These are phyloP conservation scores for Stercorarius parasiticus DNA, from an alignment of 2,113 vertebrate genomes.

Conservation along the genomic window DNA sequence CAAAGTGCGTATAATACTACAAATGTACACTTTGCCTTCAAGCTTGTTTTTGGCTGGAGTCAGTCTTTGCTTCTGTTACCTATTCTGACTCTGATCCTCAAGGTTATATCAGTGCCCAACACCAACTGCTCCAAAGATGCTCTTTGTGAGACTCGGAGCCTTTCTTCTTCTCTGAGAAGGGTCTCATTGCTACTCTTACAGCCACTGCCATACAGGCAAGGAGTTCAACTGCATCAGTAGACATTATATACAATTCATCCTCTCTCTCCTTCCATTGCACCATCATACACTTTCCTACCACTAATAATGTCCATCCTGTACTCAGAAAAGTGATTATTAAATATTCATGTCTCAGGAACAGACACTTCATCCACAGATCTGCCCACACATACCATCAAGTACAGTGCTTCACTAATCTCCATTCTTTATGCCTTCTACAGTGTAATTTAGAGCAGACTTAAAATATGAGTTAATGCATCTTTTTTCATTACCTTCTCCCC, in stretches of 20 bases:
- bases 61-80: not conserved
- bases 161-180: not conserved
- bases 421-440: not conserved
- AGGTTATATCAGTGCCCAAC: not conserved
- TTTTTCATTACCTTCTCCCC: not conserved
- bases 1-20: not conserved
- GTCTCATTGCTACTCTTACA: not conserved
- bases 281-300: not conserved
- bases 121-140: not conserved
- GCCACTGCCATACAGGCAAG: not conserved
- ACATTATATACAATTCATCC: not conserved
- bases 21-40: not conserved
- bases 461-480: not conserved
- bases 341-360: not conserved
- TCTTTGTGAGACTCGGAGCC: not conserved
- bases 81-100: not conserved
- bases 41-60: not conserved
- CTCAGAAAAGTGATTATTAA: not conserved
- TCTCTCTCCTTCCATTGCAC: not conserved
- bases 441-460: constrained; percentile 7
- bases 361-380: not conserved
- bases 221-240: not conserved
- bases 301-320: not conserved
- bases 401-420: not conserved
- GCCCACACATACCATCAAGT: not conserved